phyloP scores from a whole-genome alignment of 2,888 invertebrate genomes.

The Microctonus aethiopoides region DNA sequence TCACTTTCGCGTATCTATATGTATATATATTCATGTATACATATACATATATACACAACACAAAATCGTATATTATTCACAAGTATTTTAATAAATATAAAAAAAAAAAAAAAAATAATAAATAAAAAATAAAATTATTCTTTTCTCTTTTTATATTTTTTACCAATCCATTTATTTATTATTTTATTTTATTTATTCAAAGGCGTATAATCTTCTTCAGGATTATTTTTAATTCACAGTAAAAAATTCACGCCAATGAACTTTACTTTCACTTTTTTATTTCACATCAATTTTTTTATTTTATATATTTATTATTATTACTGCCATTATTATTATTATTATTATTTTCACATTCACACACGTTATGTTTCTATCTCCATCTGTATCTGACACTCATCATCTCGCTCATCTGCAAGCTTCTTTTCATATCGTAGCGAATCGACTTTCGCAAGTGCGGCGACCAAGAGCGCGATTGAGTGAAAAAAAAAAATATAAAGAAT shows the following conservation, averaged over 20 bases:
- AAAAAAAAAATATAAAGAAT: too few species aligned
- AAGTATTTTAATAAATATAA: conserved; percentile 6
- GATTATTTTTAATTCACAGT: background rate
- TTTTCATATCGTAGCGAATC: too few species aligned
- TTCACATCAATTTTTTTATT: background rate
- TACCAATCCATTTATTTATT: background rate
- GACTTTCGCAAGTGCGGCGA: background rate
- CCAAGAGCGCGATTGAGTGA: background rate
- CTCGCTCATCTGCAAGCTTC: background rate
- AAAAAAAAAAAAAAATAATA: background rate
- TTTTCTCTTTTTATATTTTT: conserved; percentile 1
- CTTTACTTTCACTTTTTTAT: background rate
- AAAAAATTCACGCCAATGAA: background rate
- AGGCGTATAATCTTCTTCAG: background rate
- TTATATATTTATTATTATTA: background rate
- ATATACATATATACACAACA: background rate
- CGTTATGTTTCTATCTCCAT: background rate
- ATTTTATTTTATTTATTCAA: background rate
- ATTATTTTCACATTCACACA: background rate
- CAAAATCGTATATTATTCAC: background rate
- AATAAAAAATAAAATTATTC: background rate
- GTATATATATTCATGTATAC: background rate
- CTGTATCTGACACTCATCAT: background rate
- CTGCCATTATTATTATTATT: background rate
- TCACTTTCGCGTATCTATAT: background rate